phyloP scores from a whole-genome alignment of 2,888 invertebrate species.

The Dolomedes plantarius region DNA sequence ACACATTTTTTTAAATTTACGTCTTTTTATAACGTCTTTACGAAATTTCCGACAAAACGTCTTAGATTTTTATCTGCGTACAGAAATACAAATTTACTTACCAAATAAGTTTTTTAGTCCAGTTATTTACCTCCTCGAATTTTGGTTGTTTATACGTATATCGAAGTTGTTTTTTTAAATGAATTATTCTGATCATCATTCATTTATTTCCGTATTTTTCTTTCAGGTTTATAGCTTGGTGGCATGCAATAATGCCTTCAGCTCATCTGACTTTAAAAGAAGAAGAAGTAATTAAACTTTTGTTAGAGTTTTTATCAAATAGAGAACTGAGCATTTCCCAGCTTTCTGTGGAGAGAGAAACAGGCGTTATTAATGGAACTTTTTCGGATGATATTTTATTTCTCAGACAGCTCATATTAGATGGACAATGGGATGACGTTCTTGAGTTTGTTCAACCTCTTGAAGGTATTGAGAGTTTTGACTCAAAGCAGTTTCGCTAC shows the following conservation, averaged over 20 bases:
- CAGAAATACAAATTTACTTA: too few species aligned
- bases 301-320: conserved; percentile 90
- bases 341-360: conserved; percentile 93
- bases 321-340: conserved; percentile 92
- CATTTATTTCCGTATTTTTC: background rate
- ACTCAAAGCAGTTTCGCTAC: conserved; percentile 89
- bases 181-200: background rate
- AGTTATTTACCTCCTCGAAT: too few species aligned
- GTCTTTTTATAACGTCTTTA: too few species aligned
- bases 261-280: conserved; percentile 88
- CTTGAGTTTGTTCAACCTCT: conserved; percentile 96
- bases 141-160: too few species aligned
- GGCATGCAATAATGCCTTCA: conserved; percentile 71
- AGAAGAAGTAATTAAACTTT: conserved; percentile 90
- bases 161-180: too few species aligned
- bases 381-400: conserved; percentile 96
- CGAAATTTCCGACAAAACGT: too few species aligned
- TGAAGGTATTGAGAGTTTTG: conserved; percentile 84
- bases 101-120: too few species aligned
- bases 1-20: too few species aligned
- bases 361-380: conserved; percentile 94
- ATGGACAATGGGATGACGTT: conserved; percentile 99
- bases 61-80: too few species aligned
- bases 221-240: conserved; percentile 54
- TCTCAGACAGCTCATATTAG: conserved; percentile 93